Base-by-base conservation (phyloP, 2,113 vertebrate genomes). In the Malaclemys terrapin region DNA sequence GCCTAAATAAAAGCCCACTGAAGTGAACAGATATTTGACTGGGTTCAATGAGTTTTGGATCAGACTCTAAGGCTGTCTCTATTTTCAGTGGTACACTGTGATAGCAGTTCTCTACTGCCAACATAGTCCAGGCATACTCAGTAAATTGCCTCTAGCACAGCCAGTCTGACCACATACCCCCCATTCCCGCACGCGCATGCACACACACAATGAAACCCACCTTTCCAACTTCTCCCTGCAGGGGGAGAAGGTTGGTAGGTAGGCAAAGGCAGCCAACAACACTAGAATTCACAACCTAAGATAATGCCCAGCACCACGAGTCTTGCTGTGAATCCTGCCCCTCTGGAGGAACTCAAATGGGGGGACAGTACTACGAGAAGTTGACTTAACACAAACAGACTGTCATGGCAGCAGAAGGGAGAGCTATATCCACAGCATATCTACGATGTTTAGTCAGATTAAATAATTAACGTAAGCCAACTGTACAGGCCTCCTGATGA, bases 1-100 rank as follows among this genome's bases (percentile, higher is more conserved):
- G 89, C 84, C 95, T 95, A 82, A 96, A 95, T 52, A 93, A 92
- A 95, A 97, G 96, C 92, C 94, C 93, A 88, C 82, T 84, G 92
- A 88, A 94, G 94, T 96, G 95, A 95, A 91, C 9, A 94, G 94
- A 94, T 94, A 94, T 95, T 92, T 87, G 80, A 78, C 89, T 52
- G 89, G 56, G 83, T 92, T 47, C 79, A 35, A 78, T 47, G 83
- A 69, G 80, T 89, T 91, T 93, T 94, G 78, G 11, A 59, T 0
- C 65, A 84, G 85, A 89, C 91, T 57, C 3, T 1, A 0, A n/a
- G 31, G 0, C 72, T 91, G 87, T 5, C 86, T 3, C 91, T 5
- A 38, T 1, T 82, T 72, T 90, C 94, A 62, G 85, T 1, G 1
- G 8, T 47, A 5, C 38, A n/a, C 78, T 1, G 42, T 5, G 53